Base-by-base conservation (phyloP, 2,113 vertebrate species). In the Eretmochelys imbricata region DNA sequence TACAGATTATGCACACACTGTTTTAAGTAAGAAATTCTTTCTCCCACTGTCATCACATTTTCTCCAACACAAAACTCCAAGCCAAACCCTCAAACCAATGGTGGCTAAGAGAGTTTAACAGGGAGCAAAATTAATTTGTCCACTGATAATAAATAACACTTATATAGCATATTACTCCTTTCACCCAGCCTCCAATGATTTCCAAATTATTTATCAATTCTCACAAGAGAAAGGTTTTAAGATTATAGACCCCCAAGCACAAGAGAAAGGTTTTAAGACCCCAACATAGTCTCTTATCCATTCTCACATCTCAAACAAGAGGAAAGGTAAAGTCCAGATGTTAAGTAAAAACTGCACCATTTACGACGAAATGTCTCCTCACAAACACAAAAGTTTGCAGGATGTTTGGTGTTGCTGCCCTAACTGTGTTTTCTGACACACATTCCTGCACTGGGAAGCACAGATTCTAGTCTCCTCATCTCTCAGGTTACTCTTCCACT, bases 401-500 rank as follows among this genome's bases (percentile, higher is more conserved):
- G 95, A 95, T 93, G 90, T 91, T 95, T 94, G 95, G 94, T 97
- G 91, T 89, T 89, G 90, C 87, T 93, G 80, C 88, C 95, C 95
- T 92, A 80, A 53, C 69, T 89, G 50, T 59, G 75, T 59, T 94
- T 93, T 97, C 92, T 91, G 50, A 93, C 90, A 9, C 84, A 88
- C 92, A 91, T 81, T 92, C 93, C 96, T 54, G 85, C 95, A 46
- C 42, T 96, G 93, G 48, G 81, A 94, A 96, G 85, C 82, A 93
- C 2, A 96, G 96, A 97, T 97, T 96, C 95, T 96, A 89, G 92
- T 97, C 96, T 97, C 90, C 24, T 84, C 93, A 94, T 96, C 95
- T 96, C 95, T 97, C 96, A 87, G 97, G 96, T 97, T 97, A 97
- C 96, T 92, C 80, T 90, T 84, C 93, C 95, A 95, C 82, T 76